Conservation (phyloP, 2,113 vertebrate genomes). For the Aphyosemion australe region DNA sequence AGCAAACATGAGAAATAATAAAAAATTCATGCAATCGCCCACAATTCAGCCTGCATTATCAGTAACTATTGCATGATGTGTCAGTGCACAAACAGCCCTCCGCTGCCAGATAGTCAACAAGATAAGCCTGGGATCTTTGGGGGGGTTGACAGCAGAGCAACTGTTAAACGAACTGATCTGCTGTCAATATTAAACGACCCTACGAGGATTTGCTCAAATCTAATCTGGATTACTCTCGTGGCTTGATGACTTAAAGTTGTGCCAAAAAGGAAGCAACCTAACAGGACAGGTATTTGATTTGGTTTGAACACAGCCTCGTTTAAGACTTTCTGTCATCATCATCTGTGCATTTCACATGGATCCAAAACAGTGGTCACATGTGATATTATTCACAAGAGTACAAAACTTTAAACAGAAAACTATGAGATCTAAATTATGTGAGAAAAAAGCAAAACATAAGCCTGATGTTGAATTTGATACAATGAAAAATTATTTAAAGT, state of each 20-base stretch:
- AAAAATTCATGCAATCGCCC: neutral
- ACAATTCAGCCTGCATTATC: constrained; percentile 21
- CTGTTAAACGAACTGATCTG: constrained; percentile 33
- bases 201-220: constrained; percentile 26
- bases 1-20: neutral
- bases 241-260: constrained; percentile 12
- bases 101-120: constrained; percentile 34
- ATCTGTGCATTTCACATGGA: neutral
- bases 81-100: constrained; percentile 9
- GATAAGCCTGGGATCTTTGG: constrained; percentile 34
- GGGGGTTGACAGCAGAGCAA: constrained; percentile 41
- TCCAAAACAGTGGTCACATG: neutral
- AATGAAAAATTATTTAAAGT: no score
- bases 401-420: neutral
- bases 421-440: no score
- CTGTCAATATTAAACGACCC: constrained; percentile 39
- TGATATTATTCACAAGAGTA: no score
- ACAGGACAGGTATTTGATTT: neutral
- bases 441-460: no score
- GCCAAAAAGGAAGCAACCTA: neutral
- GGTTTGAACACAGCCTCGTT: neutral
- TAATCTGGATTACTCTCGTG: constrained; percentile 21
- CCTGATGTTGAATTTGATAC: no score
- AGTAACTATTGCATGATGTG: constrained; percentile 29
- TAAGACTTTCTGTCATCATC: neutral